Percentiles rank a stretch among this genome's conserved stretches.
These are phyloP conservation scores for Saccostrea cuccullata DNA, from an alignment of 1,140 invertebrate genomes.

Conservation along the genomic window DNA sequence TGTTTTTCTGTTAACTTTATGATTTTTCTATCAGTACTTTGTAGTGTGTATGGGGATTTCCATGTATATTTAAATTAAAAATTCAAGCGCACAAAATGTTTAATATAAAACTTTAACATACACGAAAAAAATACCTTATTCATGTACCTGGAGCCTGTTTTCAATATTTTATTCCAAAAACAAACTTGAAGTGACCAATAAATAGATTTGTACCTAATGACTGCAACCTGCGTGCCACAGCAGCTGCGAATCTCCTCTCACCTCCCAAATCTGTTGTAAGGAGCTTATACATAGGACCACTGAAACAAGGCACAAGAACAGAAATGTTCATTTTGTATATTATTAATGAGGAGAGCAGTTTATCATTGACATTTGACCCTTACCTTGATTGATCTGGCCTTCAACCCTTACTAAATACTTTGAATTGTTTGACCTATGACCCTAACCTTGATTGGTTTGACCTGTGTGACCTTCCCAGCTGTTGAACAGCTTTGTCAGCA, in stretches of 20 bases:
- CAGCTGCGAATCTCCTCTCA: constrained; percentile 74
- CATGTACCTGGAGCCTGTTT: no score
- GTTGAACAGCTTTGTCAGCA: constrained; percentile 76
- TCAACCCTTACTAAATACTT: no score
- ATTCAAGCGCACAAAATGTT: no score
- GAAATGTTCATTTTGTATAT: neutral
- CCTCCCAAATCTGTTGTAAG: constrained; percentile 73
- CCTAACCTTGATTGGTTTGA: constrained; percentile 73
- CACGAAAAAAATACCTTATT: no score
- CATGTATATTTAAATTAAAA: no score
- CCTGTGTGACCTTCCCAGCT: constrained; percentile 74
- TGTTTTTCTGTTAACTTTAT: neutral
- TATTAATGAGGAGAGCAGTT: no score
- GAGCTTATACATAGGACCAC: constrained; percentile 75
- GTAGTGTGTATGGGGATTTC: no score
- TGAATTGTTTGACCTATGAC: neutral
- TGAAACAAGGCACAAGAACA: constrained; percentile 50
- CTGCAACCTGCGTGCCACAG: constrained; percentile 72
- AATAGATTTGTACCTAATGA: constrained; percentile 65
- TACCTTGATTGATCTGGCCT: constrained; percentile 69
- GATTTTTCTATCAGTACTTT: no score
- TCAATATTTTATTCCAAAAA: no score
- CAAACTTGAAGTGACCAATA: no score
- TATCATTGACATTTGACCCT: no score
- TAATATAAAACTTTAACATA: no score